Conservation (phyloP, 1,140 invertebrate species). For the Glossosoma conforme region DNA sequence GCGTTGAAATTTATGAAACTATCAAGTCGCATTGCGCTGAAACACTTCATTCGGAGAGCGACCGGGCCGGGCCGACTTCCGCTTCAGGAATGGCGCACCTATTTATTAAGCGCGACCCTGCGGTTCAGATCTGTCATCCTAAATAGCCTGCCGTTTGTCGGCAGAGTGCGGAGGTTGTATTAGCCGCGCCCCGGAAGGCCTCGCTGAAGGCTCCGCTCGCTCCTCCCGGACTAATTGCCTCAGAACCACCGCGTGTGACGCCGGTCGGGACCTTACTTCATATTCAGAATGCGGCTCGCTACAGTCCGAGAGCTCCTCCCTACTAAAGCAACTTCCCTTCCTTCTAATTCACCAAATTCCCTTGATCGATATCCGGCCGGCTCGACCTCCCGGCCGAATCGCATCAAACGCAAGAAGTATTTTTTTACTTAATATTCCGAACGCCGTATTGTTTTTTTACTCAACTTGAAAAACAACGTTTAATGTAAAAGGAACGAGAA, state of each 20-base stretch:
- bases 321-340: slow-evolving; percentile 1
- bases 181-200: background rate
- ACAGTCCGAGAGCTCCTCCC: background rate
- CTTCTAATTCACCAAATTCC: no score
- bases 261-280: slow-evolving; percentile 3
- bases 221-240: no score
- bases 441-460: slow-evolving; percentile 22
- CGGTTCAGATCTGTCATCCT: slow-evolving; percentile 19
- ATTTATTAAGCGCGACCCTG: slow-evolving; percentile 14
- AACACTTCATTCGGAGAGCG: background rate
- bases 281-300: slow-evolving; percentile 7
- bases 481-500: slow-evolving; percentile 22
- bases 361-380: slow-evolving; percentile 1
- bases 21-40: slow-evolving; percentile 1
- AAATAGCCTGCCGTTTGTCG: slow-evolving; percentile 21
- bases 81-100: slow-evolving; percentile 7
- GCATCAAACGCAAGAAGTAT: background rate
- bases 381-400: slow-evolving; percentile 1
- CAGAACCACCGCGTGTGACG: slow-evolving; percentile 2
- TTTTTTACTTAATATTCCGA: slow-evolving; percentile 26
- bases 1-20: slow-evolving; percentile 11
- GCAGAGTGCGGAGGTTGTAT: background rate
- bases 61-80: background rate
- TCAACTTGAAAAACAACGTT: slow-evolving; percentile 22
- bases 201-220: no score